Evolutionary conservation across 2,888 invertebrate species (phyloP), one percentile per base, ranked within the genome.

Genomic region (Archips crataeganus): DNA sequence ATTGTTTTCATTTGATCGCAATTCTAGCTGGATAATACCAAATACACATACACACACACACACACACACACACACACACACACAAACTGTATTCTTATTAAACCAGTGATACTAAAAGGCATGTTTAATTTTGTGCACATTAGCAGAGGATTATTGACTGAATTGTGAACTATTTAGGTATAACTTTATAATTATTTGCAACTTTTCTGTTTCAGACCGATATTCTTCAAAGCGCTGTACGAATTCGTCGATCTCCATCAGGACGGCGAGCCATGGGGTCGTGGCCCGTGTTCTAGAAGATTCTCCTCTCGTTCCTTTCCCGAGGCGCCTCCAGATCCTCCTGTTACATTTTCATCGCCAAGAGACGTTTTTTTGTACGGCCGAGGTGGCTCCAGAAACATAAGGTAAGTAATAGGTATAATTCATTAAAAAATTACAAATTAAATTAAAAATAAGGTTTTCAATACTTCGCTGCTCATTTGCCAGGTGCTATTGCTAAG

Each of bases 221-320:
- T 98, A 63, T 96, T 97, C 81, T 98, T 98, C 87, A 97, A 97
- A 85, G 96, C 98, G 0, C 95, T 97, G 39, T 98, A 98, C 90
- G 98, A 98, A 89, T 98, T 98, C 85, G 98, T 98, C 59, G 98
- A 98, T 86, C 94, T 98, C 9, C 97, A 98, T 81, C 97, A 98
- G 90, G 98, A 98, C 79, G 98, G 98, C 0, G 96, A 97, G 80
- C 96, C 97, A 0, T 97, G 96, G 91, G 97, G 97, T 5, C 95
- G 95, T 47, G 97, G 97, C 0, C 94, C 95, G 0, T 98, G 98
- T 85, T 97, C 97, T 36, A 95, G 98, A 69, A 95, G 96, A 79
- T 98, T 98, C 87, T 95, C 96, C 65, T 97, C 96, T 77, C 94
- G 96, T 42, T 96, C 93, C 60, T 94, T 94, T 71, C 95, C 93